Conservation (phyloP, 2,113 vertebrate genomes). For the Paedocypris sp. region DNA sequence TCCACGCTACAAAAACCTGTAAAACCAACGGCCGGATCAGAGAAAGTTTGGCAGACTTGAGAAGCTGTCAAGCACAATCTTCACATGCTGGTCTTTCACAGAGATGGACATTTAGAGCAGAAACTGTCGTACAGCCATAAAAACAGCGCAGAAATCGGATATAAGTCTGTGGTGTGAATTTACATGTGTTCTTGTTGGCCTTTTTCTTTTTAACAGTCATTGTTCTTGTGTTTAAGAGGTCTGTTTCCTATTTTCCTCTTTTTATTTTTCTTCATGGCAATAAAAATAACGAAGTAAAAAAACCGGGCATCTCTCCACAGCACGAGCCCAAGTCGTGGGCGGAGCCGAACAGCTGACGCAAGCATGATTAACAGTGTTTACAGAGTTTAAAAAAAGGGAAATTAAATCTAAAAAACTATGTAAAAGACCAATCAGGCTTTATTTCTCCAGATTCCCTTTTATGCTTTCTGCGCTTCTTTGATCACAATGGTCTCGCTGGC, state of each 20-base stretch:
- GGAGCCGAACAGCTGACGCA: slow-evolving; percentile 45
- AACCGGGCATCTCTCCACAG: slow-evolving; percentile 40
- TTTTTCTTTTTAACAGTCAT: slow-evolving; percentile 34
- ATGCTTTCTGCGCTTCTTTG: slow-evolving; percentile 52
- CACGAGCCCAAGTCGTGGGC: slow-evolving; percentile 31
- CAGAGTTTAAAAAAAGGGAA: too few relatives aligned
- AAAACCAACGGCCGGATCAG: slow-evolving; percentile 30
- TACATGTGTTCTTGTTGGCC: slow-evolving; percentile 13
- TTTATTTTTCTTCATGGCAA: slow-evolving; percentile 35
- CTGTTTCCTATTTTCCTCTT: slow-evolving; percentile 35
- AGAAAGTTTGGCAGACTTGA: slow-evolving; percentile 18
- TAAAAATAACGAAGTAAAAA: slow-evolving; percentile 43
- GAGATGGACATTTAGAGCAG: slow-evolving; percentile 5
- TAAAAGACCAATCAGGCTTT: slow-evolving; percentile 31
- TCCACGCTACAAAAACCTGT: slow-evolving; percentile 12
- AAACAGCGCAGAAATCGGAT: slow-evolving; percentile 8
- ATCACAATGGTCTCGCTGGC: slow-evolving; percentile 52
- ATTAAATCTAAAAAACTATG: slow-evolving; percentile 20
- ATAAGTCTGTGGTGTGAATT: slow-evolving; percentile 17
- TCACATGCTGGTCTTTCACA: slow-evolving; percentile 28
- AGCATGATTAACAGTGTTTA: slow-evolving; percentile 43
- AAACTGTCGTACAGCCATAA: slow-evolving; percentile 36
- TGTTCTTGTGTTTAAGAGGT: slow-evolving; percentile 39
- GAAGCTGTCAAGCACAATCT: slow-evolving; percentile 34
- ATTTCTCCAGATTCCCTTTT: slow-evolving; percentile 41